Evolutionary conservation across 2,113 vertebrate species (phyloP), one percentile per base, ranked within the genome.

Genomic region (Struthidea cinerea): DNA sequence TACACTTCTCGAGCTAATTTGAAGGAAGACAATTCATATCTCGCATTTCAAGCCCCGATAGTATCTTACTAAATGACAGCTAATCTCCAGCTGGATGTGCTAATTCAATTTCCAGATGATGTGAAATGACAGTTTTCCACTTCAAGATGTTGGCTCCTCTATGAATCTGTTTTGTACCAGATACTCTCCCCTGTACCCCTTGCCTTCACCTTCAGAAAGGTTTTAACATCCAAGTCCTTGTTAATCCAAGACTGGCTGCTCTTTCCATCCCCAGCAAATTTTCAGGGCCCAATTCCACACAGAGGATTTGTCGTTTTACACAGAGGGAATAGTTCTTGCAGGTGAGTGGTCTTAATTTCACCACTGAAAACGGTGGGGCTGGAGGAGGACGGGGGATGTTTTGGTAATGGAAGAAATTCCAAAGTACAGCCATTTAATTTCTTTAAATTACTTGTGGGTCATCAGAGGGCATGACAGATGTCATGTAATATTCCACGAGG

Each of bases 301-400:
- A 50, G 96, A 69, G 44, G 37, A 35, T 85, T 67, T 90, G 79
- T 26, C 73, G 18, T 35, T 94, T 87, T 44, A 17, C 39, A 42
- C 16, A 15, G 2, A 89, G 52, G 61, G 22, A 50, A 32, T 10
- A 74, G n/a, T 46, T 91, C 63, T 73, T 93, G 78, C 85, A 90
- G 83, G 76, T 69, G 41, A 93, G 9, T 10, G 59, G 27, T 75
- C 44, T 44, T 78, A 23, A 85, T 90, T 84, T 82, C 74, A 18
- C 44, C 84, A 26, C 42, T n/a, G 55, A 50, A 57, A 69, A 86
- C 2, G 47, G 89, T 74, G 93, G 90, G 86, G 75, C 91, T 79
- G 78, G 76, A 96, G 82, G 76, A 94, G 69, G 93, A 82, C 20
- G 53, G 67, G 76, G 46, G 79, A 70, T 63, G 78, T 94, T 96